Base-by-base conservation (phyloP, 2,888 invertebrate species). In the Hoplodrina ambigua region DNA sequence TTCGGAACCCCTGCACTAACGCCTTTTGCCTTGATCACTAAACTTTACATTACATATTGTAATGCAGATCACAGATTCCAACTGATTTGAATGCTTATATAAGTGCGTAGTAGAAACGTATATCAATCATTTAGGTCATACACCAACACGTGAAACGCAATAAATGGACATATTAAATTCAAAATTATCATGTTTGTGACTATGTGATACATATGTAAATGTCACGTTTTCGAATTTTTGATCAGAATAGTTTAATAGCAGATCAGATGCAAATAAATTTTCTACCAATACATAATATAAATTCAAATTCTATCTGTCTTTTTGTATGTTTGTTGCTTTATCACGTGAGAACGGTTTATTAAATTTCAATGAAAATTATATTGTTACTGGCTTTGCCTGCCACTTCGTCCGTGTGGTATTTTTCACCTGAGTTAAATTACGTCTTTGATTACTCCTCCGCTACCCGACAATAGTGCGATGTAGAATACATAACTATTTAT, bases 211-310 rank as follows among this genome's bases (percentile, higher is more conserved):
- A 60, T 67, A 67, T 17, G 44, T 69, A 56, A 60, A 50, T 10
- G 53, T 75, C 66, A 69, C 52, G 66, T 72, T 69, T 70, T 58
- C 7, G 72, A 63, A 61, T 80, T 64, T 53, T 68, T 72, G 56
- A 58, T 46, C 33, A 62, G 55, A 55, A 66, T 60, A 59, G n/a
- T 69, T 69, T 50, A 58, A 63, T 58, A n/a, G 57, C 10, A 58
- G 17, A 59, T 25, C 10, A 58, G 17, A 59, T 25, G 33, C 19
- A 49, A 25, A 58, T 74, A n/a, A 52, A 25, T 56, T 74, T 73
- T 50, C 25, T 49, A 4, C 49, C 15, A 54, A 30, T 37, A 37
- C 15, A 30, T 30, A 5, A n/a, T 7, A 46, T 8, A 44, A 46
- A 46, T 46, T 46, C 5, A 46, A 46, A 46, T 46, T 66, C 19